A percentile compares a stretch with the other conserved stretches of the same genome.
Evolutionary conservation across 2,797 vertebrate genomes (phyloP).

Genomic region (Sarcoramphus papa): DNA sequence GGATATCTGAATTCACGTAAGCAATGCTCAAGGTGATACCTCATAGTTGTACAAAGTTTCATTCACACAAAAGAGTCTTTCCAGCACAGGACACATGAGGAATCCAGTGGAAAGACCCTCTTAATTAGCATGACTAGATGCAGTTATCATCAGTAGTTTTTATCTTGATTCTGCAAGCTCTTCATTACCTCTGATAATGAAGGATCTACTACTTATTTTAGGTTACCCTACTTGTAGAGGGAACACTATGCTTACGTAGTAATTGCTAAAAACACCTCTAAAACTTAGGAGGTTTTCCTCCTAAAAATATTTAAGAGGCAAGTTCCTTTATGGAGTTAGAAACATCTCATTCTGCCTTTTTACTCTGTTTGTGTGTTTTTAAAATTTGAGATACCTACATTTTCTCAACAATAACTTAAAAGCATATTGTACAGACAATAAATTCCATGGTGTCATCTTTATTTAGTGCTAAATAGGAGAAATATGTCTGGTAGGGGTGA

Average conservation of each 20-base stretch:
- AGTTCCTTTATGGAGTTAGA: neutral
- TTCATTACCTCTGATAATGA: neutral
- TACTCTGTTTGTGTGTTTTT: neutral
- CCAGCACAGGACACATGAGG: neutral
- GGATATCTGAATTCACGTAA: neutral
- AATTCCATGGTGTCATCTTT: neutral
- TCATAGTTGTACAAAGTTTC: neutral
- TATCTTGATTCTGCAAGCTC: neutral
- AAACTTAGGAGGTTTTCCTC: neutral
- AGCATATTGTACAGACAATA: neutral
- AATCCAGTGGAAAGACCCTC: neutral
- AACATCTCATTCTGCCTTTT: neutral
- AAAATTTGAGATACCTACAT: neutral
- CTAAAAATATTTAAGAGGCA: neutral
- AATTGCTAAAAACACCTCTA: neutral
- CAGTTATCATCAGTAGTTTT: neutral
- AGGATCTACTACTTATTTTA: neutral
- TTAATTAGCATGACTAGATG: neutral
- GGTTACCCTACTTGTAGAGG: neutral
- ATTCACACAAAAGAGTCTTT: neutral
- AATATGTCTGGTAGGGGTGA: neutral
- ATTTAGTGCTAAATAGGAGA: neutral
- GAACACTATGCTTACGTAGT: neutral
- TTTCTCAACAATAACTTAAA: neutral
- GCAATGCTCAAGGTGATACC: neutral